phyloP scores from a whole-genome alignment of 2,888 invertebrate genomes.

The Drosophila prostipennis region DNA sequence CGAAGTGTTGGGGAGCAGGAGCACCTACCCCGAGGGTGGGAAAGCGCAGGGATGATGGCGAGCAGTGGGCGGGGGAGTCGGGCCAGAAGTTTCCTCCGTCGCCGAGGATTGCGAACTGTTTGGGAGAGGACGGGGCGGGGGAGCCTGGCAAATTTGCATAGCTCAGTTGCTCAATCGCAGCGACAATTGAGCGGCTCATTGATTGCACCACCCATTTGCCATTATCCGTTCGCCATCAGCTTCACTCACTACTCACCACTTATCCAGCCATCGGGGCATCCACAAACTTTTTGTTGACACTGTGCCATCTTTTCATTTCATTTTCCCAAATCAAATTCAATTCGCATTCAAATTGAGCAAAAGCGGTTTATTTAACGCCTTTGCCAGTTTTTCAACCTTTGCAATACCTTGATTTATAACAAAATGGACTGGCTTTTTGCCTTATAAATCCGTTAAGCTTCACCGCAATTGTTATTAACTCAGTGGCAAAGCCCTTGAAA shows the following conservation, averaged over 20 bases:
- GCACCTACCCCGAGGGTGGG: slow-evolving; percentile 35
- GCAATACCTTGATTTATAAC: background rate
- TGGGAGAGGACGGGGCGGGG: background rate
- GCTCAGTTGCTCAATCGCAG: slow-evolving; percentile 77
- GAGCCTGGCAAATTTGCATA: slow-evolving; percentile 62
- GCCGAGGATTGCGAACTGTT: background rate
- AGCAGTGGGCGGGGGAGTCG: background rate
- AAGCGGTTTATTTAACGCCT: slow-evolving; percentile 54
- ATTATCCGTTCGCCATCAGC: slow-evolving; percentile 28
- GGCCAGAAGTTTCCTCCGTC: slow-evolving; percentile 52
- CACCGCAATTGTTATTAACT: background rate
- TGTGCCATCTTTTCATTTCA: slow-evolving; percentile 60
- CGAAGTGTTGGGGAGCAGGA: slow-evolving; percentile 53
- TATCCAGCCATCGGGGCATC: slow-evolving; percentile 4
- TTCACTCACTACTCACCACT: slow-evolving; percentile 11
- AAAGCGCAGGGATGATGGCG: background rate
- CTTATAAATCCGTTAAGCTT: background rate
- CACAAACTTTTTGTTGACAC: slow-evolving; percentile 65
- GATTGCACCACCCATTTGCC: slow-evolving; percentile 74
- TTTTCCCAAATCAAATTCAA: slow-evolving; percentile 68
- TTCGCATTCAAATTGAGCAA: slow-evolving; percentile 72
- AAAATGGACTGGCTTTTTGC: background rate
- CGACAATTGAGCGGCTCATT: slow-evolving; percentile 77
- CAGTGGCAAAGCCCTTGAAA: too few species aligned
- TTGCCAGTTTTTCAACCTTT: background rate